Conservation (phyloP, 2,888 invertebrate genomes). For the Hypomecis atomaria region DNA sequence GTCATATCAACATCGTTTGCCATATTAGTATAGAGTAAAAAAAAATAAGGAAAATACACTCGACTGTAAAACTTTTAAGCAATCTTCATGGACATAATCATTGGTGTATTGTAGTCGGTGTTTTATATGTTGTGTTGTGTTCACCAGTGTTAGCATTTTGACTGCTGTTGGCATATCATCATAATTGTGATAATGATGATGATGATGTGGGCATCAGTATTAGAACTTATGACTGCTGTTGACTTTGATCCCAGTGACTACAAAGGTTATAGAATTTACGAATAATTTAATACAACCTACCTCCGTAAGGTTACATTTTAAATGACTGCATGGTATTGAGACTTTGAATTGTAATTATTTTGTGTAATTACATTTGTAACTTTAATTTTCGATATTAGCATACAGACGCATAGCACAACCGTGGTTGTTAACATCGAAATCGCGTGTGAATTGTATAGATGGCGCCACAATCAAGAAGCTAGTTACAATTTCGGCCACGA, state of each 20-base stretch:
- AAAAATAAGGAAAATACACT: constrained; percentile 46
- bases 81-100: constrained; percentile 74
- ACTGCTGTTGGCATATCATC: background rate
- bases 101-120: constrained; percentile 66
- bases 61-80: constrained; percentile 67
- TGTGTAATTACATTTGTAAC: background rate
- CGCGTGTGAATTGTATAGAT: background rate
- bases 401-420: background rate
- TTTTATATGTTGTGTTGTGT: constrained; percentile 57
- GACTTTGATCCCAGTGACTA: constrained; percentile 24
- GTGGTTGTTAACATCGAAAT: background rate
- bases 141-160: constrained; percentile 36
- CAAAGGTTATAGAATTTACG: background rate
- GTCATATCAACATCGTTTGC: constrained; percentile 81
- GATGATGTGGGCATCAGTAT: constrained; percentile 36
- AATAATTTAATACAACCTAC: too few species aligned
- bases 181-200: background rate
- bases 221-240: constrained; percentile 16
- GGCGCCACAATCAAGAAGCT: background rate
- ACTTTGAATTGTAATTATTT: too few species aligned
- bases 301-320: too few species aligned
- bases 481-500: background rate
- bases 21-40: constrained; percentile 76
- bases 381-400: background rate
- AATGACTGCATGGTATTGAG: too few species aligned